These are phyloP conservation scores for Solenopsis fugax DNA, from an alignment of 1,140 invertebrate genomes.

Conservation along the genomic window DNA sequence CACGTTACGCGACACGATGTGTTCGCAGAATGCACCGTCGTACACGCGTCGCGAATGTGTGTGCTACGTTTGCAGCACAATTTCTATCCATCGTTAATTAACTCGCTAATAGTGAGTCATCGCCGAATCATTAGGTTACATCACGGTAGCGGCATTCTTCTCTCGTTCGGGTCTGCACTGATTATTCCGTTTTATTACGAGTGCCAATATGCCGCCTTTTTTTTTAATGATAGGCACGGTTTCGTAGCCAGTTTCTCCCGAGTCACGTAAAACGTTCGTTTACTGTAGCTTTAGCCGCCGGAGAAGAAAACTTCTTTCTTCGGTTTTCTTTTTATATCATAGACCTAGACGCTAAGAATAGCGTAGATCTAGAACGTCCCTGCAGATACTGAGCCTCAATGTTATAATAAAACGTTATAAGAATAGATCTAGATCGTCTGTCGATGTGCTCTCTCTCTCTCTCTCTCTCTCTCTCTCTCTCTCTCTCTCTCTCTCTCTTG, in stretches of 20 bases:
- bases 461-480: background rate
- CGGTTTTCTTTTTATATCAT: background rate
- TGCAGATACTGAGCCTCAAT: background rate
- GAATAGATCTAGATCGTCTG: background rate
- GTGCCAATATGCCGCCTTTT: slow-evolving; percentile 28
- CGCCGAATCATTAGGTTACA: slow-evolving; percentile 53
- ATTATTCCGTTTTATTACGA: slow-evolving; percentile 51
- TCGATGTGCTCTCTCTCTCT: background rate
- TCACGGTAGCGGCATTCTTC: slow-evolving; percentile 43
- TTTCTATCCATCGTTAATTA: slow-evolving; percentile 72
- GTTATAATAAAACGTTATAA: background rate
- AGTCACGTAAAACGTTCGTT: slow-evolving; percentile 49
- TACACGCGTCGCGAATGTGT: background rate
- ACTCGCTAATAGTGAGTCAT: slow-evolving; percentile 70
- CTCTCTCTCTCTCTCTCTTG: background rate
- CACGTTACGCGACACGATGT: slow-evolving; percentile 59
- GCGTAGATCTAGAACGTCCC: background rate
- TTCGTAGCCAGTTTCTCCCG: background rate
- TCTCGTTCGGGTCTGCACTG: slow-evolving; percentile 6
- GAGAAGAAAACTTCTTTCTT: background rate
- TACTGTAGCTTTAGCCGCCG: background rate
- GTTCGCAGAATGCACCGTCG: slow-evolving; percentile 40
- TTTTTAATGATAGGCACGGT: slow-evolving; percentile 38
- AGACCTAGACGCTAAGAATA: background rate
- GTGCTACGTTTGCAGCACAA: slow-evolving; percentile 53